phyloP scores from a whole-genome alignment of 2,113 vertebrate genomes.

The Rhea americana region DNA sequence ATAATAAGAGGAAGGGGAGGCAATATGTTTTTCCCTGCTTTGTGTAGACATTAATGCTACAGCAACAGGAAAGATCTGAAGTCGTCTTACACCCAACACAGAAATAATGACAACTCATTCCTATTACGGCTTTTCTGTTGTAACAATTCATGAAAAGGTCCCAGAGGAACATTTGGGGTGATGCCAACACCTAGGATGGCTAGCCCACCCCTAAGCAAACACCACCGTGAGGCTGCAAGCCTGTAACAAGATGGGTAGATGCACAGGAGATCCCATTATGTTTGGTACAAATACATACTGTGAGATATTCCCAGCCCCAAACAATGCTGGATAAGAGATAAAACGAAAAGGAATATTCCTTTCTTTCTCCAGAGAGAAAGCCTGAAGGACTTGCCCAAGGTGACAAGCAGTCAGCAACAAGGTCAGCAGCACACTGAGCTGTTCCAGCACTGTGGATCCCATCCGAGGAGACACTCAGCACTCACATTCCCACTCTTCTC shows the following conservation, averaged over 20 bases:
- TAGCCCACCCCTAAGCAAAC: rapidly evolving
- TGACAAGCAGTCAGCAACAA: not conserved
- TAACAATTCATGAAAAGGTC: not conserved
- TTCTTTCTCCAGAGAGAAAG: not conserved
- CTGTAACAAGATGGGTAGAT: not conserved
- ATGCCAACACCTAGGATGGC: not conserved
- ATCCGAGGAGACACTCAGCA: rapidly evolving
- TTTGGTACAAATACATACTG: not conserved
- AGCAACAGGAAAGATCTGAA: not conserved
- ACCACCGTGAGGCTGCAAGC: not conserved
- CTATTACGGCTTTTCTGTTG: not conserved
- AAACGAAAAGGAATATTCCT: not conserved
- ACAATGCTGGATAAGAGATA: not conserved
- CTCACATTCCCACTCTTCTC: not conserved
- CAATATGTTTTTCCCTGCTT: not conserved
- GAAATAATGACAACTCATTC: not conserved
- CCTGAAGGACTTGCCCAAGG: not conserved
- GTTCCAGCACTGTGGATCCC: not conserved
- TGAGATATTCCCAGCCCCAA: not conserved
- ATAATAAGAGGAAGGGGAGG: not conserved
- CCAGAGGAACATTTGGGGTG: not conserved
- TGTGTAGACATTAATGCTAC: not conserved
- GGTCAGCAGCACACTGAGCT: not conserved
- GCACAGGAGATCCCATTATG: not conserved
- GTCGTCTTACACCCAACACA: not conserved